Evolutionary conservation across 1,140 invertebrate genomes (phyloP), one percentile per base, ranked within the genome.

Genomic region (Drosophila prosaltans): DNA sequence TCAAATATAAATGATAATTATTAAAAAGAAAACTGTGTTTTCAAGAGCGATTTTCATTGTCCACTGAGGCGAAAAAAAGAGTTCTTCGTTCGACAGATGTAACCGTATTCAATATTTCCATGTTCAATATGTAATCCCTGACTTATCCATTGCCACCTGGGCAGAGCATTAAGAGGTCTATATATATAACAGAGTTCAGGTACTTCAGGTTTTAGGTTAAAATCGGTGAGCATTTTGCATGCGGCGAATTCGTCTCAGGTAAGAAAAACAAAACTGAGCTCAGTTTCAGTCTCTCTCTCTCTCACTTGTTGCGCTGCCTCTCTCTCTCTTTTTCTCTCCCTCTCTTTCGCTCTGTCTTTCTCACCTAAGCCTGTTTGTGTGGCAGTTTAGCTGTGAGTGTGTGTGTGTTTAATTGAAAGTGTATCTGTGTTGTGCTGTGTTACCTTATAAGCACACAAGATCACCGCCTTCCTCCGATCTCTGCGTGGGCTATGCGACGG

Each of bases 391-490:
- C 3, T 69, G 43, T 41, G 78, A 61, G 67, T 45, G 55, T 61
- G 24, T 43, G 62, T 41, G 64, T 48, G 73, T 72, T 64, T 67
- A 36, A 36, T 36, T 36, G 32, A 36, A 36, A 36, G 72, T 57
- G 64, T 51, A 24, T 51, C 32, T 36, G 32, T 36, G 6, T 36
- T 36, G 32, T 36, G 6, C 32, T 80, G 80, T 75, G 84, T 67
- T 78, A 74, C 84, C 84, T 84, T 89, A 89, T 89, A 89, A 83
- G 84, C 84, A 67, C 77, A 78, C 71, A 88, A 89, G 78, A 81
- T 78, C 67, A 65, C 81, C 80, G 80, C 76, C 62, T 74, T 77
- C 45, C 64, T 67, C 30, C 41, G 40, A 65, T 54, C 54, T 36
- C 83, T 86, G 83, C 83, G 83, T 86, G 83, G 83, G 83, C 83